Percentiles rank a stretch among this genome's conserved stretches.
Evolutionary conservation across 2,888 invertebrate genomes (phyloP).

Genomic region (Leucophenga maculata): DNA sequence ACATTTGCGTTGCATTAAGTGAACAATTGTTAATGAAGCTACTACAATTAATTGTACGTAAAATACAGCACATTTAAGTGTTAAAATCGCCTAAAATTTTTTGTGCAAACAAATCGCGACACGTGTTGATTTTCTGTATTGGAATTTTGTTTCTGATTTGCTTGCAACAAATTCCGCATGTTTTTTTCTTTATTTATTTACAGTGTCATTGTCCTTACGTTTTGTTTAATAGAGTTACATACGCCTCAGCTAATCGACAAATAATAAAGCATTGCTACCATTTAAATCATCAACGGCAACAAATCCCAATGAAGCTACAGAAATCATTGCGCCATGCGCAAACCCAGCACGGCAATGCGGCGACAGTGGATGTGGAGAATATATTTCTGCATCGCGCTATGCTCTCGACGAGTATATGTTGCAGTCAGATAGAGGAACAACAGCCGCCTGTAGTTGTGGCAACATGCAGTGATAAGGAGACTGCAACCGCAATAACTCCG

Average conservation of each 20-base stretch:
- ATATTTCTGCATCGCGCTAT: conserved; percentile 57
- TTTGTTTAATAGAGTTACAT: neutral
- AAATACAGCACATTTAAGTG: neutral
- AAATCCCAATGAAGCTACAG: conserved; percentile 42
- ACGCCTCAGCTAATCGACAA: conserved; percentile 26
- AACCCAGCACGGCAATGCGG: conserved; percentile 48
- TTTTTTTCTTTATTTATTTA: conserved; percentile 7
- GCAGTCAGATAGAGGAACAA: neutral
- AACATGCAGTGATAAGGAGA: neutral
- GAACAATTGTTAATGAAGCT: conserved; percentile 15
- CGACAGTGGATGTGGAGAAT: conserved; percentile 45
- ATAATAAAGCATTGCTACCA: conserved; percentile 18
- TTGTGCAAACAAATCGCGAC: neutral
- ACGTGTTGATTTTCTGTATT: conserved; percentile 17
- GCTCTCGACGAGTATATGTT: conserved; percentile 23
- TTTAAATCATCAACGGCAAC: neutral
- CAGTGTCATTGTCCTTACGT: conserved; percentile 39
- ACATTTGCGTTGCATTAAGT: too few relatives aligned
- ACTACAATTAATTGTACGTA: conserved; percentile 12
- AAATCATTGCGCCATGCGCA: conserved; percentile 47
- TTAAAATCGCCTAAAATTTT: neutral
- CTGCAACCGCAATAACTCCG: neutral
- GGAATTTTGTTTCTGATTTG: neutral
- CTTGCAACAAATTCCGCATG: neutral
- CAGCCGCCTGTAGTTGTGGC: neutral